Conservation (phyloP, 2,797 vertebrate species). For the Propithecus perrieri region DNA sequence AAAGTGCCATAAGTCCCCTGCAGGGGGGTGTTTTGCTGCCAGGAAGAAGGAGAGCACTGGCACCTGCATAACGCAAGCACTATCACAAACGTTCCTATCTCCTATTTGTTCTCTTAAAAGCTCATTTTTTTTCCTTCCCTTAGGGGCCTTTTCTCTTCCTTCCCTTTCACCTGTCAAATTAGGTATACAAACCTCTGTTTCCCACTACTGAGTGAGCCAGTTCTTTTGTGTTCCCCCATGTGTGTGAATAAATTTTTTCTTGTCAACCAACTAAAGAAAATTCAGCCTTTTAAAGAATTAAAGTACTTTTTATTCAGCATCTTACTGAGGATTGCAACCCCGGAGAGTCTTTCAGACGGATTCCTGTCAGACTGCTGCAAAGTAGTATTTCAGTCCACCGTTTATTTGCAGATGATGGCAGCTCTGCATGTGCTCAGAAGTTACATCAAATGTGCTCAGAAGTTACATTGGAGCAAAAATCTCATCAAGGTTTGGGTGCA, state of each 20-base stretch:
- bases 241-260: background rate
- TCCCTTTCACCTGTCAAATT: background rate
- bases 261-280: no score
- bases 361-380: background rate
- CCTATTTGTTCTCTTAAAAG: background rate
- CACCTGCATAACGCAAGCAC: background rate
- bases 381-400: background rate
- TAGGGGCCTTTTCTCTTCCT: accelerated
- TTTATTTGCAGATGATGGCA: background rate
- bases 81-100: background rate
- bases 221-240: background rate
- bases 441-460: background rate
- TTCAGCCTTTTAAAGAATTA: no score
- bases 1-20: background rate
- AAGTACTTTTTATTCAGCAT: no score
- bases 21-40: background rate
- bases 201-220: background rate
- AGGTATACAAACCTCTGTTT: accelerated
- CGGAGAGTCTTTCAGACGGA: no score
- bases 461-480: background rate
- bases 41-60: background rate
- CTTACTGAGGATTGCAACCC: no score
- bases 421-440: background rate
- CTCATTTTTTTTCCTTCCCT: background rate
- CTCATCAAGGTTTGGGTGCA: background rate